Percentiles rank a stretch among this genome's conserved stretches.
Evolutionary conservation across 2,888 invertebrate species (phyloP).

Genomic region (Nycteola revayana): DNA sequence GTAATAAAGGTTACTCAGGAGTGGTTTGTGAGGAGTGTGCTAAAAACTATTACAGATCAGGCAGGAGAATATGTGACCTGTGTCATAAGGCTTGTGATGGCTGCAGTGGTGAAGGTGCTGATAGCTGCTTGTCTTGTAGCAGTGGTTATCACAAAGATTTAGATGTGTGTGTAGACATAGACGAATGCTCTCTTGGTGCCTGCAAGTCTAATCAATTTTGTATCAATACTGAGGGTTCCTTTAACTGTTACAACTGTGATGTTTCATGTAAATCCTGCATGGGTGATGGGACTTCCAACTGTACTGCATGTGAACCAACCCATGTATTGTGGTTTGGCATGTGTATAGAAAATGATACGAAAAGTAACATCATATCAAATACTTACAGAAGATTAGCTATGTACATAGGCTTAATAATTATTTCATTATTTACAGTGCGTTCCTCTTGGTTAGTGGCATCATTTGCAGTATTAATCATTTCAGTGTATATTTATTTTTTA

Average conservation of each 20-base stretch:
- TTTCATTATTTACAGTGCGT: constrained; percentile 44
- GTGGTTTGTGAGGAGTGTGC: constrained; percentile 89
- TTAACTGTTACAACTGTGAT: constrained; percentile 90
- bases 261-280: constrained; percentile 90
- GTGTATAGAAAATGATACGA: constrained; percentile 52
- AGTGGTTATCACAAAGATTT: constrained; percentile 88
- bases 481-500: constrained; percentile 50
- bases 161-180: constrained; percentile 89
- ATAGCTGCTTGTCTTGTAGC: constrained; percentile 77
- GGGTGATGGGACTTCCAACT: constrained; percentile 93
- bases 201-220: constrained; percentile 89
- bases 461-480: constrained; percentile 42
- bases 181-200: constrained; percentile 87
- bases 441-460: constrained; percentile 45
- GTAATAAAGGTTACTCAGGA: constrained; percentile 91
- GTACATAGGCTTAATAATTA: constrained; percentile 51
- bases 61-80: constrained; percentile 83
- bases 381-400: constrained; percentile 43
- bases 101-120: constrained; percentile 88
- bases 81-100: constrained; percentile 91
- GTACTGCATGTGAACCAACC: constrained; percentile 85
- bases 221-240: constrained; percentile 92
- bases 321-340: constrained; percentile 52
- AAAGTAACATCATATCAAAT: constrained; percentile 43
- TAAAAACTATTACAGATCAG: constrained; percentile 85